These are phyloP conservation scores for Eilema sororculum DNA, from an alignment of 2,888 invertebrate genomes.

Conservation along the genomic window DNA sequence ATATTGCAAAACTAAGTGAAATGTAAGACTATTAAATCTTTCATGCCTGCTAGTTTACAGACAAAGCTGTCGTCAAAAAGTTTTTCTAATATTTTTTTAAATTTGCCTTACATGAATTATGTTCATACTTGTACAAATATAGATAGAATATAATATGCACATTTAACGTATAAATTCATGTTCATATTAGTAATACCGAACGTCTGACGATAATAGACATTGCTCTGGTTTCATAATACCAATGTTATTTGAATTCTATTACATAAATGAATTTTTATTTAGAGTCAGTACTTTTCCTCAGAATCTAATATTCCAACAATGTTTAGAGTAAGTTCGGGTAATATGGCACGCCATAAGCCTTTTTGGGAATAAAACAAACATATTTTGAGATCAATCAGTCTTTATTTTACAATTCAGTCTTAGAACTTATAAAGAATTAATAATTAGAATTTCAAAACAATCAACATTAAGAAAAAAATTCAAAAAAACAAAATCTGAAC, in stretches of 20 bases:
- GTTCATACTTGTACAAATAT: background rate
- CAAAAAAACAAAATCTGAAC: no score
- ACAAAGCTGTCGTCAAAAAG: background rate
- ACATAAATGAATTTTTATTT: slow-evolving; percentile 61
- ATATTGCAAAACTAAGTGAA: background rate
- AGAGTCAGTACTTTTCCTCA: background rate
- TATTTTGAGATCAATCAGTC: no score
- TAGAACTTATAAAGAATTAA: no score
- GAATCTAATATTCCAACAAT: background rate
- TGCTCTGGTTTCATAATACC: slow-evolving; percentile 74
- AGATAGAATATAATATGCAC: background rate
- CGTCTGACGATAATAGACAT: slow-evolving; percentile 62
- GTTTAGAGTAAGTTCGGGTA: no score
- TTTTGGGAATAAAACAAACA: no score
- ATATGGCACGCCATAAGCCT: no score
- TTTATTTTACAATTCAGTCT: no score
- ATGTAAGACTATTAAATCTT: background rate
- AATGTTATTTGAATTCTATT: slow-evolving; percentile 64
- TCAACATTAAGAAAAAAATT: no score
- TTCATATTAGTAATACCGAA: slow-evolving; percentile 32
- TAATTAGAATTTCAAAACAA: no score
- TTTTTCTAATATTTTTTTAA: background rate
- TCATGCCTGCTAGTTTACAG: background rate
- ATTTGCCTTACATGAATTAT: background rate
- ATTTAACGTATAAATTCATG: background rate